phyloP scores from a whole-genome alignment of 1,140 invertebrate genomes.

The Tribolium castaneum region DNA sequence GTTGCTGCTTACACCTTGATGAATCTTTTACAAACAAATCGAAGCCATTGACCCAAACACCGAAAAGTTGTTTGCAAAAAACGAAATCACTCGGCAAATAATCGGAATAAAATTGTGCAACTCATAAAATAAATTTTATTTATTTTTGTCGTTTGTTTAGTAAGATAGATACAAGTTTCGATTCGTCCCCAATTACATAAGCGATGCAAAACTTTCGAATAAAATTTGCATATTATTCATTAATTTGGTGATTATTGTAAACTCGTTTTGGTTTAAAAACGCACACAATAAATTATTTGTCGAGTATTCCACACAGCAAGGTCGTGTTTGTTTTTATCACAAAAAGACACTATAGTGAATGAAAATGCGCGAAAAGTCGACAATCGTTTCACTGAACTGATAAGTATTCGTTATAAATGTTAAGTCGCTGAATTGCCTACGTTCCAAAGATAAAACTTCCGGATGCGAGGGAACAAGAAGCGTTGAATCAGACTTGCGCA shows the following conservation, averaged over 20 bases:
- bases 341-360: neutral
- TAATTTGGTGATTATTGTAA: neutral
- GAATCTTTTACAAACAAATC: neutral
- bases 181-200: neutral
- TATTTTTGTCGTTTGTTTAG: neutral
- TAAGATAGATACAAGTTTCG: neutral
- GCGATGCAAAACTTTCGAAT: neutral
- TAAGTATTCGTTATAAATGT: neutral
- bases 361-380: neutral
- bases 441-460: slow-evolving; percentile 12
- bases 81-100: neutral
- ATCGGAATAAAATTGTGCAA: neutral
- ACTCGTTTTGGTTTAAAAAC: neutral
- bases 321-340: neutral
- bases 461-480: neutral
- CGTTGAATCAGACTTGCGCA: neutral
- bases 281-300: neutral
- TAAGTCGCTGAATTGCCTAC: neutral
- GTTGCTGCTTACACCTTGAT: too few species aligned
- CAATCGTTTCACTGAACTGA: neutral
- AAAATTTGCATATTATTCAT: neutral
- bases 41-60: neutral
- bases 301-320: neutral
- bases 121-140: neutral
- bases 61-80: neutral